Evolutionary conservation across 2,888 invertebrate species (phyloP), one percentile per base, ranked within the genome.

Genomic region (Synergus itoensis): DNA sequence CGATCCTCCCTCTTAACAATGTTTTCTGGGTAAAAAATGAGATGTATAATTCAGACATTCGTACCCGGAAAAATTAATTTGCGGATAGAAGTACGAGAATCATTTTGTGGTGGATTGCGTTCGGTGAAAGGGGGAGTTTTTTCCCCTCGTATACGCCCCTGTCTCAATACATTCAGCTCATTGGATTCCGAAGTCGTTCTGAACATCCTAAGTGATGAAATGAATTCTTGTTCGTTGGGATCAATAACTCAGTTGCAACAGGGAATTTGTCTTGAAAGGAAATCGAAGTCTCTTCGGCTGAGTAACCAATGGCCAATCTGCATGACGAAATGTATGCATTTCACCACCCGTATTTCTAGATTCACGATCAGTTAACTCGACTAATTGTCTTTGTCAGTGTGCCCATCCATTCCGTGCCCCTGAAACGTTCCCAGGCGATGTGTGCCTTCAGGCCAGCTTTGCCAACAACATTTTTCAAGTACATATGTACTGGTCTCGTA

Each of bases 31-130:
- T 36, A 73, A 53, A 69, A 43, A 28, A 48, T 73, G 48, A 36
- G 40, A 53, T 73, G 73, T 53, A 73, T 73, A 73, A 73, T 73
- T 73, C 73, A 73, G 36, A 73, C 12, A 73, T 73, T 73, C 36
- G 73, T 53, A 73, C 36, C 36, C 73, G 73, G 53, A 73, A 73
- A 73, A 73, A 73, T 73, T 73, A 73, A 73, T 73, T 73, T 62
- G 62, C 28, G 11, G 28, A 62, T 28, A 53, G 73, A 1, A 53
- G 48, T 73, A 73, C 16, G 4, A n/a, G 73, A 40, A 73, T 48
- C 36, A 73, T 36, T 57, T 57, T 73, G 73, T 53, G n/a, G 73
- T 40, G 73, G 73, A 53, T 73, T 73, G 73, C 73, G 53, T 73
- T 73, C 73, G 12, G n/a, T 73, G 53, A 73, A 73, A 73, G 36